Percentiles rank a stretch among this genome's conserved stretches.
phyloP scores from a whole-genome alignment of 2,888 invertebrate species.

The Aquatica leii region DNA sequence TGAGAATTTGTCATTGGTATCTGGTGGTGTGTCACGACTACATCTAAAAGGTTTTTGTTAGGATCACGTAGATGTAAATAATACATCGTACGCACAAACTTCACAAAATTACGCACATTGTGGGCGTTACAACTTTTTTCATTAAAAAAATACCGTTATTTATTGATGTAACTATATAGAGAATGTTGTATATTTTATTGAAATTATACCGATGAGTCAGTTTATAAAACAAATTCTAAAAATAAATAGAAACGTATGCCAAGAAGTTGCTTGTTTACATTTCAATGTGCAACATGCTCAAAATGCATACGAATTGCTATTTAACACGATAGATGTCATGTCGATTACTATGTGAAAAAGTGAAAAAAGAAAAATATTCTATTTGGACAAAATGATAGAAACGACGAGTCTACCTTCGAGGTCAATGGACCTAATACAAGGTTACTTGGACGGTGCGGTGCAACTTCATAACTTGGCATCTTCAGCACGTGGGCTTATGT shows the following conservation, averaged over 20 bases:
- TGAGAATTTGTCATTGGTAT: too few relatives aligned
- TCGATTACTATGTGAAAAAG: too few relatives aligned
- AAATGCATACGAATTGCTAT: constrained; percentile 15
- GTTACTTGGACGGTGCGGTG: constrained; percentile 43
- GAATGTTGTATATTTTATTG: not conserved
- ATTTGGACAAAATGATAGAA: constrained; percentile 2
- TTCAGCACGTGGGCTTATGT: constrained; percentile 33
- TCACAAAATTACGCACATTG: not conserved
- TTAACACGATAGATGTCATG: not conserved
- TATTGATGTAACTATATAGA: not conserved
- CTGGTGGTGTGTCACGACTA: too few relatives aligned
- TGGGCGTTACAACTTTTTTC: not conserved
- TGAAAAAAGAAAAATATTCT: too few relatives aligned
- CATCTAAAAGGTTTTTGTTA: too few relatives aligned
- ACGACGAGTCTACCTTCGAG: constrained; percentile 19
- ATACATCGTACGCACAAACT: too few relatives aligned
- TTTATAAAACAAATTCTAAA: constrained; percentile 20
- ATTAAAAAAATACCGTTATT: constrained; percentile 12
- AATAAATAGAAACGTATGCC: constrained; percentile 24
- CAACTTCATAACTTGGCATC: constrained; percentile 31
- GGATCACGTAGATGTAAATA: too few relatives aligned
- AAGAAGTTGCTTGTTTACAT: constrained; percentile 20
- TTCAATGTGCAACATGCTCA: constrained; percentile 14
- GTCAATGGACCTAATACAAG: constrained; percentile 50
- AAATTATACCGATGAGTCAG: constrained; percentile 7